Percentiles rank a stretch among this genome's conserved stretches.
Conservation (phyloP, 1,140 invertebrate genomes). For the Probaryconus sp. region DNA sequence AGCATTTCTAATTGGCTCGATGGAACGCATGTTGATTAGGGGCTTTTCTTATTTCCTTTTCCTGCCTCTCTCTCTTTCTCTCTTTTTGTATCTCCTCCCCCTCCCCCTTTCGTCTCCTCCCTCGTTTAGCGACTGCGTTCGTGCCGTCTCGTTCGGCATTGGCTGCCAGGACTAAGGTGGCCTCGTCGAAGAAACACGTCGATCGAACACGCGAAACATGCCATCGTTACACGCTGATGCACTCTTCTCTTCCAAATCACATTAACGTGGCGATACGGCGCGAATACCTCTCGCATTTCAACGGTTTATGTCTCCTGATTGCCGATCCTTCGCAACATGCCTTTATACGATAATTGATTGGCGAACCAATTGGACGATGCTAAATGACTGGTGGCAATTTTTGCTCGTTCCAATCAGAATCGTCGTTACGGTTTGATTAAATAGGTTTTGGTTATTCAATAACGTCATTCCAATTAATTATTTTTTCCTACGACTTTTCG, state of each 20-base stretch:
- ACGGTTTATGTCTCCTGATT: constrained; percentile 31
- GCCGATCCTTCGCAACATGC: constrained; percentile 4
- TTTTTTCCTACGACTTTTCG: too few species aligned
- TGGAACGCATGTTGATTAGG: constrained; percentile 77
- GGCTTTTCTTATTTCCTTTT: constrained; percentile 73
- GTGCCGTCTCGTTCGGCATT: background rate
- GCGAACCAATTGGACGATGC: too few species aligned
- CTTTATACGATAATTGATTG: constrained; percentile 4
- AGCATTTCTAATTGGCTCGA: constrained; percentile 78
- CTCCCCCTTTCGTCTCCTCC: too few species aligned
- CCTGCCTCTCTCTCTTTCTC: too few species aligned
- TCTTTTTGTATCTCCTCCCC: too few species aligned
- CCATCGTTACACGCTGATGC: constrained; percentile 42
- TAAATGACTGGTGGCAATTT: too few species aligned
- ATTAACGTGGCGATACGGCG: constrained; percentile 54
- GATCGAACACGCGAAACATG: constrained; percentile 51
- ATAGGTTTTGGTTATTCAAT: too few species aligned
- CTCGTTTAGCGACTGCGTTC: constrained; percentile 9
- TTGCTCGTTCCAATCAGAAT: too few species aligned
- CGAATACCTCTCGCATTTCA: constrained; percentile 44
- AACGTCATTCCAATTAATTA: too few species aligned
- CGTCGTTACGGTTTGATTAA: too few species aligned
- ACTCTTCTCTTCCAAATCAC: constrained; percentile 52
- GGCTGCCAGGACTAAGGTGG: constrained; percentile 29
- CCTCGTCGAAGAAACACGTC: constrained; percentile 50